Conservation (phyloP, 2,797 vertebrate species). For the Florisuga fusca region DNA sequence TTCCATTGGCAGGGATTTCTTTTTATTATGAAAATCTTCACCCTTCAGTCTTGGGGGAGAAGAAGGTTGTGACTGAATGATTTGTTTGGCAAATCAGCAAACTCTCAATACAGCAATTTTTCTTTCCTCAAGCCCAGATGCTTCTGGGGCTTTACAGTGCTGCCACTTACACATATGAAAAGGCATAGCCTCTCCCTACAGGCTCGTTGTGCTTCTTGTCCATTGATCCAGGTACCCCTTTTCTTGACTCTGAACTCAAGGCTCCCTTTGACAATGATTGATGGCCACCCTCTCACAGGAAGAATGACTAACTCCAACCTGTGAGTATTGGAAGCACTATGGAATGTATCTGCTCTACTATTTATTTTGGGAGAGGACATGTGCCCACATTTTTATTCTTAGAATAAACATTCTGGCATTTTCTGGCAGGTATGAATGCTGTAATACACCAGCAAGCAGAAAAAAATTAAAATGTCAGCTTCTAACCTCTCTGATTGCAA, state of each 20-base stretch:
- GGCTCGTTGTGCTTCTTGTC: not conserved
- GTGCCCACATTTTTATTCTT: conserved; percentile 69
- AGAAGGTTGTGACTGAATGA: conserved; percentile 31
- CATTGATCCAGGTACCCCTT: not conserved
- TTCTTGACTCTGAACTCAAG: not conserved
- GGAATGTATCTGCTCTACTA: conserved; percentile 38
- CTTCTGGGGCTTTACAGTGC: not conserved
- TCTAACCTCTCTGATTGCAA: conserved; percentile 46
- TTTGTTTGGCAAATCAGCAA: conserved; percentile 49
- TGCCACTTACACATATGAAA: not conserved
- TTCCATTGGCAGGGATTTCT: conserved; percentile 25
- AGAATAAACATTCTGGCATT: conserved; percentile 74
- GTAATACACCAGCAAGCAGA: conserved; percentile 16
- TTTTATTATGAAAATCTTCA: conserved; percentile 53
- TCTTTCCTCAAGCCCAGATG: conserved; percentile 1
- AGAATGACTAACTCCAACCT: conserved; percentile 63
- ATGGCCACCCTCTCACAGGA: conserved; percentile 63
- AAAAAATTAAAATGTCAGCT: conserved; percentile 22
- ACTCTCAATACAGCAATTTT: not conserved
- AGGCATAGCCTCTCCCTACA: not conserved
- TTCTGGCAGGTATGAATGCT: conserved; percentile 72
- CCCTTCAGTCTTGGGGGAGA: not conserved
- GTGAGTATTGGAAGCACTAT: conserved; percentile 29
- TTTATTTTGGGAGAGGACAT: conserved; percentile 66
- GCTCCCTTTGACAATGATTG: conserved; percentile 48